Evolutionary conservation across 2,113 vertebrate species (phyloP).

Genomic region (Vulpes ferrilata): DNA sequence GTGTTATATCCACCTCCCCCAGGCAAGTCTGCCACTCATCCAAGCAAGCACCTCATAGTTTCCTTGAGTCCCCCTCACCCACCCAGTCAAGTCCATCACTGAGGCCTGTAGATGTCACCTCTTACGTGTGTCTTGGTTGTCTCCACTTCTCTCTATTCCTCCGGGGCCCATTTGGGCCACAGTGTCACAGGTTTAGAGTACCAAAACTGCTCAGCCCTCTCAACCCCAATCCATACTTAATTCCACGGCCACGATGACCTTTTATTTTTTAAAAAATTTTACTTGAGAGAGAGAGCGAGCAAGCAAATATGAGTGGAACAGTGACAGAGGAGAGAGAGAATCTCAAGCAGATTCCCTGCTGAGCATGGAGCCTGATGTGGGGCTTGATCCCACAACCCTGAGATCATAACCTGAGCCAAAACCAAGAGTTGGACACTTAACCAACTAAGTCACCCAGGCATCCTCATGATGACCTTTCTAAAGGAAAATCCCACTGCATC

Average conservation of each 20-base stretch:
- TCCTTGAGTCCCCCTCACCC: background rate
- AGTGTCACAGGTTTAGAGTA: background rate
- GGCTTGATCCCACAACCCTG: no score
- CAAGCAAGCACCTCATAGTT: background rate
- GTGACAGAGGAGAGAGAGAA: no score
- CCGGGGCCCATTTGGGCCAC: background rate
- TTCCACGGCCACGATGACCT: background rate
- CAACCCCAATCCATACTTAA: background rate
- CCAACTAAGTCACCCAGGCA: no score
- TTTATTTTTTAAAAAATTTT: background rate
- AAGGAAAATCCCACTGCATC: constrained; percentile 26
- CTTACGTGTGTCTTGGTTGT: background rate
- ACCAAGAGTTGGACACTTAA: no score
- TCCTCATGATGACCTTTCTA: background rate
- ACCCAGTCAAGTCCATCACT: background rate
- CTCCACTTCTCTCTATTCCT: background rate
- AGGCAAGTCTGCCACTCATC: background rate
- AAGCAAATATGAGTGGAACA: no score
- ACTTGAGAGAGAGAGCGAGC: no score
- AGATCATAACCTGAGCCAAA: no score
- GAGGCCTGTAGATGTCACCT: background rate
- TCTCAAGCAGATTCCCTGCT: no score
- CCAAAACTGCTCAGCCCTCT: background rate
- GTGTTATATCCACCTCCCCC: background rate
- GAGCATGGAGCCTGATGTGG: no score